A percentile compares a stretch with the other conserved stretches of the same genome.
Conservation (phyloP, 2,888 invertebrate species). For the Bombylius discolor region DNA sequence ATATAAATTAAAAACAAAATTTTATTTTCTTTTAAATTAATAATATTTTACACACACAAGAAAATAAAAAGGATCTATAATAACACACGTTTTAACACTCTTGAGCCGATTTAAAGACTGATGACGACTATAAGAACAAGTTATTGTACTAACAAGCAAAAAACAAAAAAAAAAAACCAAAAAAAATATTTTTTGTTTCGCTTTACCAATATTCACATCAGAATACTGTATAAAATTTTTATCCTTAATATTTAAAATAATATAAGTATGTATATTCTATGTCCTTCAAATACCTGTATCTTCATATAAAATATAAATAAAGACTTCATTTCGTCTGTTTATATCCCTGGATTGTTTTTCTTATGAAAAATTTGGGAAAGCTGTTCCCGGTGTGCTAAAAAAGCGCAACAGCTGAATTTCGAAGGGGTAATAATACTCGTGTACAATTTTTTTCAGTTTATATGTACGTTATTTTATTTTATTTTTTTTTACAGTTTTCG, state of each 20-base stretch:
- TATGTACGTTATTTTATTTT: too few species aligned
- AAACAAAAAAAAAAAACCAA: background rate
- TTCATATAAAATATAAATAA: background rate
- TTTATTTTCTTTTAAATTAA: too few species aligned
- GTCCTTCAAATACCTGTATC: constrained; percentile 1
- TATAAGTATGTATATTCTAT: background rate
- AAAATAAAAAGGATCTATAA: too few species aligned
- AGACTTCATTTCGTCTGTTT: constrained; percentile 2
- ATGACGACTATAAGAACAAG: constrained; percentile 1
- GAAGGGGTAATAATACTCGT: background rate
- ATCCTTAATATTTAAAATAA: background rate
- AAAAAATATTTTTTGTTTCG: background rate
- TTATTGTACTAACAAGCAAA: background rate
- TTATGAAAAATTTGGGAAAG: constrained; percentile 1
- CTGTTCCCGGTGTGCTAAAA: constrained; percentile 10
- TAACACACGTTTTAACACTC: constrained; percentile 7
- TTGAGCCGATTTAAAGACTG: constrained; percentile 10
- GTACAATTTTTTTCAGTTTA: too few species aligned
- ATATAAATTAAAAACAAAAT: too few species aligned
- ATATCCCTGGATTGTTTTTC: constrained; percentile 9
- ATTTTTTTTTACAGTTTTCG: too few species aligned
- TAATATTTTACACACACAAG: too few species aligned
- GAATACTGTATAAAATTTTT: too few species aligned
- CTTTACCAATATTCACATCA: background rate
- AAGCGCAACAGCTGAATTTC: constrained; percentile 11